These are phyloP conservation scores for Erethizon dorsatum DNA, from an alignment of 2,797 vertebrate genomes.

Conservation along the genomic window DNA sequence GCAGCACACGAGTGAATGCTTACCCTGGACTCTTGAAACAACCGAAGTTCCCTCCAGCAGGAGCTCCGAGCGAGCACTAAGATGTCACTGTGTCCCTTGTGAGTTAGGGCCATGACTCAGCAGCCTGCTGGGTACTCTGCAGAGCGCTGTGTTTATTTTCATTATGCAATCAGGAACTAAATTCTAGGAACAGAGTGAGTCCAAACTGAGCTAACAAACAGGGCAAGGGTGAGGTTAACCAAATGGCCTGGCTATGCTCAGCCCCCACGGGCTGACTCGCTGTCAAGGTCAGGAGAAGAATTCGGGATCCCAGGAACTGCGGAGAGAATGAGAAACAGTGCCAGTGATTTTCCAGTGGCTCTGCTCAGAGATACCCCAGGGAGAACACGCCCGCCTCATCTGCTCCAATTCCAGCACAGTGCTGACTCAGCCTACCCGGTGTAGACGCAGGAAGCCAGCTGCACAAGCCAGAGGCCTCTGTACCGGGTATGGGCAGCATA, in stretches of 20 bases:
- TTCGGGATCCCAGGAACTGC: background rate
- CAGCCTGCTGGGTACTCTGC: background rate
- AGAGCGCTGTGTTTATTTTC: slow-evolving; percentile 45
- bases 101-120: background rate
- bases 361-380: background rate
- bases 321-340: background rate
- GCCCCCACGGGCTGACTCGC: background rate
- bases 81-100: background rate
- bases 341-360: background rate
- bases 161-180: slow-evolving; percentile 28
- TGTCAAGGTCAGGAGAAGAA: slow-evolving; percentile 26
- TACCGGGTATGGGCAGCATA: background rate
- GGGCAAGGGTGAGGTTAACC: slow-evolving; percentile 2
- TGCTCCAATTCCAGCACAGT: background rate
- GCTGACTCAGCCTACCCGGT: background rate
- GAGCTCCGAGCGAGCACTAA: background rate
- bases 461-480: background rate
- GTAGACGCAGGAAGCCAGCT: background rate
- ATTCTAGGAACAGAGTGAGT: slow-evolving; percentile 46
- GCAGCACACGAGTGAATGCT: background rate
- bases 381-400: background rate
- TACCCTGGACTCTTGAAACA: background rate
- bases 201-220: slow-evolving; percentile 72
- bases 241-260: background rate
- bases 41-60: background rate